Conservation (phyloP, 2,888 invertebrate genomes). For the Tetragonisca angustula region DNA sequence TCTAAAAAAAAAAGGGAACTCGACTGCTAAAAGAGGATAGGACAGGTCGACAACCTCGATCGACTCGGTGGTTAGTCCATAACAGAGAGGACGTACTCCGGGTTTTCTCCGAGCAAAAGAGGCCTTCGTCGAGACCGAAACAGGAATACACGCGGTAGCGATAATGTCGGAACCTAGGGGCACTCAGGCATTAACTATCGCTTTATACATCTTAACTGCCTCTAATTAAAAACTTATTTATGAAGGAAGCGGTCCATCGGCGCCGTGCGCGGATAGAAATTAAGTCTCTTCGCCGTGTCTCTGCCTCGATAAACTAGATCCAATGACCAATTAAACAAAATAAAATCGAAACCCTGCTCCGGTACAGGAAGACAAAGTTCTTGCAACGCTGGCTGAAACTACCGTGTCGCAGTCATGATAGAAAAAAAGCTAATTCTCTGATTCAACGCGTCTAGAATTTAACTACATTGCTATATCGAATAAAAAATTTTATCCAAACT, state of each 20-base stretch:
- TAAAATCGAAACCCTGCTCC: too few species aligned
- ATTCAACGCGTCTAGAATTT: background rate
- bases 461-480: too few species aligned
- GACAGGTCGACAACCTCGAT: slow-evolving; percentile 30
- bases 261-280: background rate
- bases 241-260: background rate
- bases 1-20: background rate
- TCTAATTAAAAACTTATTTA: slow-evolving; percentile 36
- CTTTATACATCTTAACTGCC: slow-evolving; percentile 8
- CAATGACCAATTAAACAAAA: background rate
- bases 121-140: slow-evolving; percentile 17
- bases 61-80: background rate
- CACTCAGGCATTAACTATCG: slow-evolving; percentile 10
- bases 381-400: background rate
- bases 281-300: background rate
- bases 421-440: background rate
- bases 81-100: slow-evolving; percentile 1
- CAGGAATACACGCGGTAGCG: slow-evolving; percentile 25
- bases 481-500: too few species aligned
- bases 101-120: background rate
- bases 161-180: background rate
- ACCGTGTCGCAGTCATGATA: background rate
- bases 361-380: background rate
- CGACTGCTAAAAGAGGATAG: background rate
- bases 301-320: slow-evolving; percentile 3